These are phyloP conservation scores for Theocolax elegans DNA, from an alignment of 1,140 invertebrate genomes.

Conservation along the genomic window DNA sequence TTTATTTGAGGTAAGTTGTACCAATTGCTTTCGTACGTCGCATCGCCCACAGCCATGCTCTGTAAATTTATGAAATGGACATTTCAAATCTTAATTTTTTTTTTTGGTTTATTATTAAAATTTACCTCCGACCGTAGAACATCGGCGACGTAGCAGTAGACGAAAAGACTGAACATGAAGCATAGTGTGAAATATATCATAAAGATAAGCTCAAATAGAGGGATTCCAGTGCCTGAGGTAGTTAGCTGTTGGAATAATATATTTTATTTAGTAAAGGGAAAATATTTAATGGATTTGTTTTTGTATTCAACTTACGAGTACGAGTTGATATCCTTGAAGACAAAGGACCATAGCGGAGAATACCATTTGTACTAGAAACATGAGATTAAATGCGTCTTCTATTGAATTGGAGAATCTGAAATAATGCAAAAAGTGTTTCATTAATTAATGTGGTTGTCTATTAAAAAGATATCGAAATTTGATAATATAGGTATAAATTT, in stretches of 20 bases:
- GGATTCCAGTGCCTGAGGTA: not conserved
- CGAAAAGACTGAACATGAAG: slow-evolving; percentile 27
- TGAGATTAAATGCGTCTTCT: slow-evolving; percentile 57
- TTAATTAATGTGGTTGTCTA: no score
- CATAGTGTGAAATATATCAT: slow-evolving; percentile 24
- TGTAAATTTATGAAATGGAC: no score
- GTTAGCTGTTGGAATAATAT: slow-evolving; percentile 11
- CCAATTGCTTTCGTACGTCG: slow-evolving; percentile 53
- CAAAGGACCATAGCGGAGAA: slow-evolving; percentile 48
- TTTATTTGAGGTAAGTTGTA: slow-evolving; percentile 44
- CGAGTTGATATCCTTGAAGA: slow-evolving; percentile 47
- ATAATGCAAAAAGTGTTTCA: no score
- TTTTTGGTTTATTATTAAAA: no score
- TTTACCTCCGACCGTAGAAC: slow-evolving; percentile 29
- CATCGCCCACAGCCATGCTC: slow-evolving; percentile 49
- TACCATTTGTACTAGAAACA: slow-evolving; percentile 51
- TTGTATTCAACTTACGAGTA: slow-evolving; percentile 45
- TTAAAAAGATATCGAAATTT: no score
- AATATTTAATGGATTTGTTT: not conserved
- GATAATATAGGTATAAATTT: no score
- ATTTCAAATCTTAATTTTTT: no score
- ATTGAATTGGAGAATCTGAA: slow-evolving; percentile 54
- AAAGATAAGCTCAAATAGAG: slow-evolving; percentile 36
- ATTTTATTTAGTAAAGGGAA: not conserved
- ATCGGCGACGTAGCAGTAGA: slow-evolving; percentile 34